phyloP scores from a whole-genome alignment of 1,140 invertebrate genomes.

The Drosophila ananassae region DNA sequence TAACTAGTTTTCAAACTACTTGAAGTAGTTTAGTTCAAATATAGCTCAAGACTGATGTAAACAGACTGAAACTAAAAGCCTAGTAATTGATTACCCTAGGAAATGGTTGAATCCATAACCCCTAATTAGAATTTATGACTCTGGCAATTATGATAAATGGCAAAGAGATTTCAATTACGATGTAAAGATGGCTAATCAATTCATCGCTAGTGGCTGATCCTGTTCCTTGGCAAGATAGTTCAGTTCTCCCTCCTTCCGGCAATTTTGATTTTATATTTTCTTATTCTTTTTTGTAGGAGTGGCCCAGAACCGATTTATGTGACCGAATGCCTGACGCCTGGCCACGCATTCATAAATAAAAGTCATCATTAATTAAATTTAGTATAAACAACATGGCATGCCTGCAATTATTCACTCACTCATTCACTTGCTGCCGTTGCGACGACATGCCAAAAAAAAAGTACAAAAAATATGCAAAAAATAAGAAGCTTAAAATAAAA shows the following conservation, averaged over 20 bases:
- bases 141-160: constrained; percentile 30
- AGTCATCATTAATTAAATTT: constrained; percentile 82
- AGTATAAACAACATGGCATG: constrained; percentile 77
- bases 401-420: constrained; percentile 81
- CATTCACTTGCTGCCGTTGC: constrained; percentile 43
- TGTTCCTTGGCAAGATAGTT: constrained; percentile 15
- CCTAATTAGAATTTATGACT: constrained; percentile 39
- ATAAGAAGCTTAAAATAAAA: constrained; percentile 6
- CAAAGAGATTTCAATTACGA: constrained; percentile 18
- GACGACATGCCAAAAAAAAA: constrained; percentile 43
- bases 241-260: constrained; percentile 3
- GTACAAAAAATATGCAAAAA: constrained; percentile 17
- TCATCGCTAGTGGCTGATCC: constrained; percentile 7
- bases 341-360: constrained; percentile 79
- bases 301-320: constrained; percentile 67
- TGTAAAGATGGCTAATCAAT: neutral
- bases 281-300: constrained; percentile 33
- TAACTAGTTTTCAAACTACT: neutral
- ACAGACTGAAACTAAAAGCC: no score
- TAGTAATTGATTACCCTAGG: neutral
- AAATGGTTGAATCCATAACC: neutral
- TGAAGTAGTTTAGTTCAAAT: neutral
- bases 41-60: neutral
- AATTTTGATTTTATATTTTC: constrained; percentile 1
- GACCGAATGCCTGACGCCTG: constrained; percentile 54